Evolutionary conservation across 2,113 vertebrate species (phyloP).

Genomic region (Brachionichthys hirsutus): DNA sequence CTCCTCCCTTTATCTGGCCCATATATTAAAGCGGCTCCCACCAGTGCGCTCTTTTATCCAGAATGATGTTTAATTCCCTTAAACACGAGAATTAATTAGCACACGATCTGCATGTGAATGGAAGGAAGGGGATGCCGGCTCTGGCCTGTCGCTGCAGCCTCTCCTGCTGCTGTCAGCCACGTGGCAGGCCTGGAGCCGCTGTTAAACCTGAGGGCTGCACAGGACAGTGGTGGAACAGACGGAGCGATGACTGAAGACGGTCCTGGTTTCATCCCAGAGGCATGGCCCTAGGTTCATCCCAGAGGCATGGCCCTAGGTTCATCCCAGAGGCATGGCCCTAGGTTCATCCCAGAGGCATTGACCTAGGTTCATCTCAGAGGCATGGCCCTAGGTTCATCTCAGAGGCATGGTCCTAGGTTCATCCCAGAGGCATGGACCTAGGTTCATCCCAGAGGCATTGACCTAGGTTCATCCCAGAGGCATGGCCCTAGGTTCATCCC

Average conservation of each 20-base stretch:
- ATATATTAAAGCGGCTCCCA: constrained; percentile 69
- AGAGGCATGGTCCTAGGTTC: constrained; percentile 10
- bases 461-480: constrained; percentile 16
- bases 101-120: constrained; percentile 80
- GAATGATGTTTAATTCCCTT: constrained; percentile 79
- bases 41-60: constrained; percentile 57
- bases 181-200: background rate
- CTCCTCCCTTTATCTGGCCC: constrained; percentile 72
- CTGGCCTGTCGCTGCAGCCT: constrained; percentile 38
- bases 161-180: background rate
- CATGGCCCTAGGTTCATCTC: constrained; percentile 15
- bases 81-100: constrained; percentile 82
- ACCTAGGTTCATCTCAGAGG: constrained; percentile 14
- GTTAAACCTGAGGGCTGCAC: background rate
- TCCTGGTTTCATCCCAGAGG: constrained; percentile 12
- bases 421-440: constrained; percentile 17
- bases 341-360: constrained; percentile 17
- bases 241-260: constrained; percentile 6
- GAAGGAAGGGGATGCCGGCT: constrained; percentile 52
- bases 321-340: constrained; percentile 18
- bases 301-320: constrained; percentile 6
- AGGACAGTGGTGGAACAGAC: constrained; percentile 4
- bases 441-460: constrained; percentile 17
- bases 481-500: constrained; percentile 14
- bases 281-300: constrained; percentile 17